Base-by-base conservation (phyloP, 2,888 invertebrate genomes). In the Erebia ligea region DNA sequence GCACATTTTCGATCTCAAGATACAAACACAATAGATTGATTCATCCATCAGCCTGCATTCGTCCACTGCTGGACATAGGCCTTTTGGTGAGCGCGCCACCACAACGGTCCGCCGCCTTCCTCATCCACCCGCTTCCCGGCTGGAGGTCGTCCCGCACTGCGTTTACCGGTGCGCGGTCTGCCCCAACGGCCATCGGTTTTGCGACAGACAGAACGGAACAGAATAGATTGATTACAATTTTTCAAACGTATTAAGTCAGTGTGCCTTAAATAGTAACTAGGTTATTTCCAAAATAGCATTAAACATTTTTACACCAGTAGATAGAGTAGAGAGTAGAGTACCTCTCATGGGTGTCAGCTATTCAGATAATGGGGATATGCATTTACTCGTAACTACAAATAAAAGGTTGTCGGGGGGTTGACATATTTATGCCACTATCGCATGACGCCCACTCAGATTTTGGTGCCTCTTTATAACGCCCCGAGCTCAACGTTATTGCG, bases 391-490 rank as follows among this genome's bases (percentile, higher is more conserved):
- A 66, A 63, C 63, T 62, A 65, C 15, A 40, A 34, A 34, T 34
- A 34, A 34, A 59, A 69, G 67, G 78, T 77, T 65, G 72, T 69
- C 74, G 48, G 56, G 77, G 80, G 78, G 83, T 79, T 82, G 87
- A 87, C 84, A 86, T 86, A 90, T 91, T 90, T 89, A 91, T 89
- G 85, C 75, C 79, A 73, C 77, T 82, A 87, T 91, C 81, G 86
- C 87, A 87, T 88, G 86, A 82, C 84, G 84, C 81, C 79, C 76
- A 81, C 81, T 78, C 83, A 84, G 84, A 86, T 85, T 86, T 86
- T 82, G 84, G 84, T 86, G 86, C 79, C 83, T 81, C 80, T 72
- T 69, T 57, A 69, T 40, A 66, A 62, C 62, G 70, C 48, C 80
- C 42, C 63, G 45, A 62, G 67, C 64, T 69, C 45, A 70, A 64